Base-by-base conservation (phyloP, 2,888 invertebrate genomes). In the Callyntrura guangdongensis region DNA sequence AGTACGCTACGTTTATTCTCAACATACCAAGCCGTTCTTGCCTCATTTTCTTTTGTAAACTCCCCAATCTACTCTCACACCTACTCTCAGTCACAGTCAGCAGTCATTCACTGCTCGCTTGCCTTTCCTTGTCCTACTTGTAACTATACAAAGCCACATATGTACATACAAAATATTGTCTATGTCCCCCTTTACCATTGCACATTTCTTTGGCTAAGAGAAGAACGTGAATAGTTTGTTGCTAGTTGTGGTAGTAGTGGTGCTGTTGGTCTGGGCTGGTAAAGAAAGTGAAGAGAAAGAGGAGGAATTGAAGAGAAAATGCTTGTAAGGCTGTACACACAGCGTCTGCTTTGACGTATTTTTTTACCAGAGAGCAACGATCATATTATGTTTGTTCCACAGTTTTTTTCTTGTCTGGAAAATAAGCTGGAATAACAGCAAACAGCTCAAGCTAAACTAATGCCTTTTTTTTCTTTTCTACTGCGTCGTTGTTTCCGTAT, bases 361-460 rank as follows among this genome's bases (percentile, higher is more conserved):
- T 47, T 69, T 47, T 14, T n/a, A n/a, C 45, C 11, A 72, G 74
- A 53, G 74, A 74, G 74, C 74, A 85, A 69, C 72, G 85, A 69
- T 85, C 85, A 85, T 72, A 36, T 72, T 56, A 56, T 69, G 72
- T 72, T 49, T 72, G 53, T 49, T 69, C 56, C 83, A 72, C 56
- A n/a, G 85, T 53, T 56, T 69, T 72, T 56, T 69, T 47, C 17
- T 17, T 59, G 22, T 12, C 36, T 61, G 4, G 53, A 84, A n/a
- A 77, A 79, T 45, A 49, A 69, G 87, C 49, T 20, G 69, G 53
- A 86, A 49, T 79, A 87, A 79, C 79, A 79, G 67, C 79, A 87
- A 87, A 77, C 61, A 86, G 81, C 67, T 81, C 81, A 87, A 87
- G 69, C 85, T 72, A 59, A 61, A 61, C 79, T 86, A 77, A 86